Base-by-base conservation (phyloP, 2,888 invertebrate species). In the Dichetophora obliterata region DNA sequence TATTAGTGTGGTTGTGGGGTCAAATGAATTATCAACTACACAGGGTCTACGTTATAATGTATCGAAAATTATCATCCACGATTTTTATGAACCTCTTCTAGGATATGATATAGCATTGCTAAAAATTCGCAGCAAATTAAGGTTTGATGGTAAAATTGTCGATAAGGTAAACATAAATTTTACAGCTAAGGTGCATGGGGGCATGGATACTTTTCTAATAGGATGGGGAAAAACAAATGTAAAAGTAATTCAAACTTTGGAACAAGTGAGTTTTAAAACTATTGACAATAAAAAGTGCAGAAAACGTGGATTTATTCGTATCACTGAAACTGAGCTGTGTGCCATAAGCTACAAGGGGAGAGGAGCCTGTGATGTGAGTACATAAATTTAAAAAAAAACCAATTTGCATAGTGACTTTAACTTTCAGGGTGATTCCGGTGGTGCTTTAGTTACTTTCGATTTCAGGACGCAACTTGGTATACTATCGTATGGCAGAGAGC, bases 371-470 rank as follows among this genome's bases (percentile, higher is more conserved):
- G 87, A 86, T 75, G 88, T 88, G 65, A 75, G 83, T 81, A 24
- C 31, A 0, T 16, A 0, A 0, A 3, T 6, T 48, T 72, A 31
- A 31, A 4, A n/a, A n/a, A n/a, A n/a, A n/a, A 31, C 3, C 31
- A 31, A 31, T 5, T 31, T 16, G 5, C 50, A 57, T 3, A 5
- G 11, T 11, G 43, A 11, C 19, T 37, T 16, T 37, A 22, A 11
- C 31, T 59, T 68, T 6, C 48, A 88, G 88, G 88, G 88, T 24
- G 88, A 89, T 75, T 88, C 88, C 1, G 89, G 89, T 5, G 87
- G 85, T n/a, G 88, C 89, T n/a, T 74, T 89, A 48, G 78, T 87
- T 0, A 83, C 83, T 75, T 63, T 71, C 0, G 77, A 83, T 6
- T 77, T 82, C 0, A 80, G 79, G 0, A 54, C 69, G 4, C 78